phyloP scores from a whole-genome alignment of 92 coral and sea anemone genomes.

The Porites divaricata region DNA sequence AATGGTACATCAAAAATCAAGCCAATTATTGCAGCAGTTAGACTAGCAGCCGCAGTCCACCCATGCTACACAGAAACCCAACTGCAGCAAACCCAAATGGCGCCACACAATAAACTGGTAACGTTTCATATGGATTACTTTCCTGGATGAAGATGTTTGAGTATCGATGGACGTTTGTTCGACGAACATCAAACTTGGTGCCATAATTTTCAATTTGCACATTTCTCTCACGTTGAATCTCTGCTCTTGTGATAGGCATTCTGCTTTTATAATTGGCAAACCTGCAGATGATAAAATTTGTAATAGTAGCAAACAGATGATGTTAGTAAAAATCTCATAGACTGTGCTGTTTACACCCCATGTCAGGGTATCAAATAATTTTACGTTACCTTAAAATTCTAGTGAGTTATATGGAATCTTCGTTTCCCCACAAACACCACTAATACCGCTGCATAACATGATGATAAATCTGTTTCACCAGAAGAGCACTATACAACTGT shows the following conservation, averaged over 20 bases:
- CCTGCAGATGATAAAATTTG: not conserved
- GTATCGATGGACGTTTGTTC: constrained; percentile 17
- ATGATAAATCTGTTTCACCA: no score
- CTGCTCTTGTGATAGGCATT: constrained; percentile 5
- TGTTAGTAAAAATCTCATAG: no score
- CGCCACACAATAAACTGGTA: constrained; percentile 2
- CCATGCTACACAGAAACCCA: not conserved
- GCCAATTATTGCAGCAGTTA: not conserved
- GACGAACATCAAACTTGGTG: not conserved
- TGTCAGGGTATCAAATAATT: no score
- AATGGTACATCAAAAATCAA: constrained; percentile 7
- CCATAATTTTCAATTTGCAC: constrained; percentile 2
- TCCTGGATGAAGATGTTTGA: constrained; percentile 27
- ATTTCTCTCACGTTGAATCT: not conserved
- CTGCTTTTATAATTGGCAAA: not conserved
- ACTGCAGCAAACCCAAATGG: constrained; percentile 4
- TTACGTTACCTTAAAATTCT: no score
- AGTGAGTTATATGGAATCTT: no score
- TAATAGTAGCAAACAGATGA: not conserved
- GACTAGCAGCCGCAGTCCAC: constrained; percentile 13
- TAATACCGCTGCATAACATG: no score
- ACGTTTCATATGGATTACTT: not conserved
- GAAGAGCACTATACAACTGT: no score
- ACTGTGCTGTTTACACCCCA: no score
- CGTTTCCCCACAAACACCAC: no score